A percentile compares a stretch with the other conserved stretches of the same genome.
Evolutionary conservation across 2,888 invertebrate genomes (phyloP).

Genomic region (Scaptomyza reducta): DNA sequence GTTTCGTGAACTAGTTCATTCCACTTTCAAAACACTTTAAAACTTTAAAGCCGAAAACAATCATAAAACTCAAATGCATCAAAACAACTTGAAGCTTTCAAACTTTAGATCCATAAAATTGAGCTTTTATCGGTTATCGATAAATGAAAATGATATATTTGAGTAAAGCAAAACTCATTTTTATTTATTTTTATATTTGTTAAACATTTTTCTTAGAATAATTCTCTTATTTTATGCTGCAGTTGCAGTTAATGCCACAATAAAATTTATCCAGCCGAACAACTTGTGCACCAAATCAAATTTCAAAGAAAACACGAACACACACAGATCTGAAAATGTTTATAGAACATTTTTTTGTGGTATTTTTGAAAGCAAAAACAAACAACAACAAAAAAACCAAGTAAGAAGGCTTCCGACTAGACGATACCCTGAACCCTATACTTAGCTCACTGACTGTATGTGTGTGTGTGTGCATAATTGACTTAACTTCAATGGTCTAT

Average conservation of each 20-base stretch:
- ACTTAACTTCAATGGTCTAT: too few species aligned
- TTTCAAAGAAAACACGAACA: not conserved
- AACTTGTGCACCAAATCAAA: slow-evolving; percentile 12
- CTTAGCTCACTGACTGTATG: too few species aligned
- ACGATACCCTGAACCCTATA: too few species aligned
- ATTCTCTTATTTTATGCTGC: not conserved
- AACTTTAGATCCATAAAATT: too few species aligned
- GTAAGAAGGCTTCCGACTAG: too few species aligned
- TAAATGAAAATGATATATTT: too few species aligned
- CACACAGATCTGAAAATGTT: slow-evolving; percentile 20
- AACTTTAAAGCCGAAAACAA: slow-evolving; percentile 1
- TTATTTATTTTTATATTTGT: not conserved
- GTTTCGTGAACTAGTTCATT: slow-evolving; percentile 55
- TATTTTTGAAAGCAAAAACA: slow-evolving; percentile 15
- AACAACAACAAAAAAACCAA: slow-evolving; percentile 18
- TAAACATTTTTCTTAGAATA: not conserved
- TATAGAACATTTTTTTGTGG: slow-evolving; percentile 22
- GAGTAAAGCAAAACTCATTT: too few species aligned
- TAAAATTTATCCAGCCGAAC: not conserved
- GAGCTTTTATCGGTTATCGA: too few species aligned
- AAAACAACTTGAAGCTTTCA: not conserved
- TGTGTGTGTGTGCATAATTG: too few species aligned
- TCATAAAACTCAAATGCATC: too few species aligned
- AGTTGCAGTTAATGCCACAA: not conserved
- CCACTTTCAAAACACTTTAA: slow-evolving; percentile 49